phyloP scores from a whole-genome alignment of 2,797 vertebrate species.

The Mycteria americana region DNA sequence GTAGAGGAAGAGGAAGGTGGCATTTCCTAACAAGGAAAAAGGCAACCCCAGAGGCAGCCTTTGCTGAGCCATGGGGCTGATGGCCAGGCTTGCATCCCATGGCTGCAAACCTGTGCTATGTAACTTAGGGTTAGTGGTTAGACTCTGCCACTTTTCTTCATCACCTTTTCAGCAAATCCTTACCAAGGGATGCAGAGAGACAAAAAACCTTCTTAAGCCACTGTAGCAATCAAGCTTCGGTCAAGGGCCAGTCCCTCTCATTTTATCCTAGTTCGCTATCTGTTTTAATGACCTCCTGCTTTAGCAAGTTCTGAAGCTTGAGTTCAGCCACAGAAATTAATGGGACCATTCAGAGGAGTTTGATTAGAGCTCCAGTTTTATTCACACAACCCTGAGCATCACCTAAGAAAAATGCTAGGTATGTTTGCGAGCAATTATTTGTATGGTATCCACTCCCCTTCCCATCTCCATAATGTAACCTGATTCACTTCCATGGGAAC shows the following conservation, averaged over 20 bases:
- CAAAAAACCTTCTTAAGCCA: neutral
- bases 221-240: neutral
- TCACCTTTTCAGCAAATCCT: neutral
- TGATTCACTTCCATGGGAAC: neutral
- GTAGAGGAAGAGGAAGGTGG: neutral
- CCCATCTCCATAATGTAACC: neutral
- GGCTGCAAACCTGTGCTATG: neutral
- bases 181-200: neutral
- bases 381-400: neutral
- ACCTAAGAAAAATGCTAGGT: neutral
- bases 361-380: neutral
- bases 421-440: neutral
- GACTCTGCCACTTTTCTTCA: neutral
- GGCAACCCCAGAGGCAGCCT: neutral
- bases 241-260: neutral
- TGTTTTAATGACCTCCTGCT: neutral
- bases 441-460: neutral
- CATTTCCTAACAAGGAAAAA: neutral
- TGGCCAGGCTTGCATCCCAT: neutral
- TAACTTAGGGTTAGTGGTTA: neutral
- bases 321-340: slow-evolving; percentile 3
- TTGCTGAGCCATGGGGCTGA: neutral
- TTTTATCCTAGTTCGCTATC: neutral
- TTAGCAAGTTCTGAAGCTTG: neutral
- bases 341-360: neutral